Percentiles rank a stretch among this genome's conserved stretches.
Evolutionary conservation across 2,888 invertebrate species (phyloP).

Genomic region (Cerastis leucographa): DNA sequence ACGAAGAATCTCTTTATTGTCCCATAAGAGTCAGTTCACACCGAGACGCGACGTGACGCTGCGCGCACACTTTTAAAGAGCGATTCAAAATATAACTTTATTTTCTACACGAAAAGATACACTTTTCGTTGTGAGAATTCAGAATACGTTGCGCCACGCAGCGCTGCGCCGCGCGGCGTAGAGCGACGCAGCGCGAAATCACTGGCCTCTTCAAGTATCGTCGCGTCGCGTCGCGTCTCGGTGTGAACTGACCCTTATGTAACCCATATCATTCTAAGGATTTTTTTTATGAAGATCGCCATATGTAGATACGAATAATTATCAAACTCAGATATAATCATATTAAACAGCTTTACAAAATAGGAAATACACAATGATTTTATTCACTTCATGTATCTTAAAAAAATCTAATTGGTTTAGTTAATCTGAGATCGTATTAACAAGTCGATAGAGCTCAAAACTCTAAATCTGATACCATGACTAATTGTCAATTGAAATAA

Average conservation of each 20-base stretch:
- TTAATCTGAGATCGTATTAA: not conserved
- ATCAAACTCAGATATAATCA: not conserved
- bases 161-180: too few relatives aligned
- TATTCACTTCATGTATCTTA: not conserved
- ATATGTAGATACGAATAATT: not conserved
- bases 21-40: too few relatives aligned
- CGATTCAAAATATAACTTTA: too few relatives aligned
- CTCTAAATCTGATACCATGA: not conserved
- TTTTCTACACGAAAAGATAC: too few relatives aligned
- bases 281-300: not conserved
- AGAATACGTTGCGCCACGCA: too few relatives aligned
- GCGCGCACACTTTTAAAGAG: too few relatives aligned
- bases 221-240: too few relatives aligned
- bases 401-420: not conserved
- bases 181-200: too few relatives aligned
- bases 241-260: too few relatives aligned
- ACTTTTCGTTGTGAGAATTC: too few relatives aligned
- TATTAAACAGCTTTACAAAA: not conserved
- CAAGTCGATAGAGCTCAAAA: not conserved
- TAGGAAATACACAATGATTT: not conserved
- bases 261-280: conserved; percentile 13
- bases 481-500: not conserved
- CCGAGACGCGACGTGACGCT: too few relatives aligned
- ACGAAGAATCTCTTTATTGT: not conserved
- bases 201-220: too few relatives aligned